Conservation (phyloP, 2,797 vertebrate genomes). For the Aldrovandia affinis region DNA sequence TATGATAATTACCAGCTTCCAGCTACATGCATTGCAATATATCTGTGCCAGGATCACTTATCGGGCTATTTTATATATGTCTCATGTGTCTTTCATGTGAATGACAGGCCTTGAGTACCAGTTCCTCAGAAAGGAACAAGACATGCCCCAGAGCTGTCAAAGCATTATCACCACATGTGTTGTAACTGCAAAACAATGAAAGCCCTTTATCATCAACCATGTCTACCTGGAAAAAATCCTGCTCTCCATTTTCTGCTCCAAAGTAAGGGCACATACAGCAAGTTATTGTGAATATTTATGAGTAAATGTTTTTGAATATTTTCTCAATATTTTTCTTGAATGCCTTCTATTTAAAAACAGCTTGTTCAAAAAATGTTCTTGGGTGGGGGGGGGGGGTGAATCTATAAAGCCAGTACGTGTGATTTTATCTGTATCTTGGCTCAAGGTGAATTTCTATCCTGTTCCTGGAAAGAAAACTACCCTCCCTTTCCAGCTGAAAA, state of each 20-base stretch:
- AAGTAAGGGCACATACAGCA: not conserved
- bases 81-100: no score
- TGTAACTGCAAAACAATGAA: not conserved
- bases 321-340: no score
- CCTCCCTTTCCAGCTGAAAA: not conserved
- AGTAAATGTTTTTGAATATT: not conserved
- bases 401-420: no score
- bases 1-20: not conserved
- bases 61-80: not conserved
- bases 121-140: not conserved
- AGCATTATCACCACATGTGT: not conserved
- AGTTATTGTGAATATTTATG: not conserved
- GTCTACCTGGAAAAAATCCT: not conserved
- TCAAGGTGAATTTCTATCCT: conserved; percentile 4
- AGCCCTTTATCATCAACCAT: not conserved
- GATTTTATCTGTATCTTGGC: conserved; percentile 30
- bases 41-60: not conserved
- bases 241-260: not conserved
- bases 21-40: not conserved
- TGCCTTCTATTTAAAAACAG: no score
- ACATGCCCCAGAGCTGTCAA: not conserved
- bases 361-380: not conserved
- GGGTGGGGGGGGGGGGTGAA: not conserved
- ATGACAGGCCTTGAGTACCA: no score
- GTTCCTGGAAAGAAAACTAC: conserved; percentile 9